Evolutionary conservation across 1,140 invertebrate genomes (phyloP), one percentile per base, ranked within the genome.

Genomic region (Drosophila littoralis): DNA sequence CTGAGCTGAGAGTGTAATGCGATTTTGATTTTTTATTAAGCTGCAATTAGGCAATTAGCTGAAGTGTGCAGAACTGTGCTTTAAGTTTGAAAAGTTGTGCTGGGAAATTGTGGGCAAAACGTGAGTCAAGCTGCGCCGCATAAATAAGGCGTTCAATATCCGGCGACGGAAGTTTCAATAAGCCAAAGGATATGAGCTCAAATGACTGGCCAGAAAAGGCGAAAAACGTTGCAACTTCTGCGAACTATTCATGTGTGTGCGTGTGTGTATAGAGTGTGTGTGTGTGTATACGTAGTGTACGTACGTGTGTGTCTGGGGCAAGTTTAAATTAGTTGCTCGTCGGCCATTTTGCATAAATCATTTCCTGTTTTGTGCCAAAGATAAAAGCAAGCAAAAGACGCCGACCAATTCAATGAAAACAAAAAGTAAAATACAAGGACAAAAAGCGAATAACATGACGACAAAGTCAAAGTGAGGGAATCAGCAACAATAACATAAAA

Each of bases 401-500:
- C 57, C 66, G 54, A 70, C 66, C 70, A 70, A 52, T 70, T 74
- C 38, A 50, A 59, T 13, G 42, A n/a, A 36, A 48, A 6, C 17
- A 32, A 54, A 52, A 67, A 46, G 50, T 61, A 43, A 66, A 63
- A 75, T 71, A 65, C 46, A 57, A 57, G 75, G 60, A 70, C 57
- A 73, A 79, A 48, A 33, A 66, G 72, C 43, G 65, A 13, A 42
- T 12, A 42, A 63, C 46, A 71, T 46, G 58, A 70, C 48, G 35
- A 69, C 61, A 63, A 71, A 73, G 57, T 67, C 79, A 83, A 79
- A 77, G 64, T 59, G 17, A 40, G 60, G 35, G 38, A 76, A 83
- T 68, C 75, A 82, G 61, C 79, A 88, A 83, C 76, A 88, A 88
- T 89, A 88, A 89, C 79, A 88, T 89, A 77, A 88, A 88, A 88